Conservation (phyloP, 2,113 vertebrate genomes). For the Electrona antarctica region DNA sequence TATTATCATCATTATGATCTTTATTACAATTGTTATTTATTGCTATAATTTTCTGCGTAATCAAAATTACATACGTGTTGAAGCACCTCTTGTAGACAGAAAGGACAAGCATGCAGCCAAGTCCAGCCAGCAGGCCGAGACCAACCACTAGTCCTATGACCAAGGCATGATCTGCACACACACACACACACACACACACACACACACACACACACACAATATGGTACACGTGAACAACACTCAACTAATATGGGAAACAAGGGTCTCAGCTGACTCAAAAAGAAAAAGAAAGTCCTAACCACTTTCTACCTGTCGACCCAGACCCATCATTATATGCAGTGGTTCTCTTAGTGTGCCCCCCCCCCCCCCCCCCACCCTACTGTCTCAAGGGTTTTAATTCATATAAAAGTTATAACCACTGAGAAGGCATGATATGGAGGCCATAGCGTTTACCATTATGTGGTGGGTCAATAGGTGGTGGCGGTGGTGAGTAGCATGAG, state of each 20-base stretch:
- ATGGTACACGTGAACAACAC: background rate
- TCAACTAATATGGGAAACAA: too few relatives aligned
- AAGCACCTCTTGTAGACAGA: slow-evolving; percentile 27
- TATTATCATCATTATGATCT: background rate
- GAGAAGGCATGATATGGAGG: background rate
- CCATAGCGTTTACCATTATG: slow-evolving; percentile 42
- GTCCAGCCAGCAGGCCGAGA: slow-evolving; percentile 60
- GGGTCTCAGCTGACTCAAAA: too few relatives aligned
- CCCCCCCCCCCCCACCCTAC: too few relatives aligned
- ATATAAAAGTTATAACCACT: too few relatives aligned
- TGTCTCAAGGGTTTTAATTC: too few relatives aligned
- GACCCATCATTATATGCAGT: too few relatives aligned
- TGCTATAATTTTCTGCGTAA: background rate
- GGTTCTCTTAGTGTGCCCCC: too few relatives aligned
- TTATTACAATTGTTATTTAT: background rate
- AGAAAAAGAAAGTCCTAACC: too few relatives aligned
- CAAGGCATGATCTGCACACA: slow-evolving; percentile 40
- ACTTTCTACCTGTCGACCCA: too few relatives aligned
- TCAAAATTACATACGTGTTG: slow-evolving; percentile 41
- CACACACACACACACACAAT: background rate
- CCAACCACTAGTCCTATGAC: slow-evolving; percentile 54
- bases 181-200: background rate
- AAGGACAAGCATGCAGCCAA: slow-evolving; percentile 33
- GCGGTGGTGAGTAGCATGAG: slow-evolving; percentile 52
- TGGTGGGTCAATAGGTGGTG: slow-evolving; percentile 25